These are phyloP conservation scores for Neosilurus mollespiculum DNA, from an alignment of 2,797 vertebrate species.

Conservation along the genomic window DNA sequence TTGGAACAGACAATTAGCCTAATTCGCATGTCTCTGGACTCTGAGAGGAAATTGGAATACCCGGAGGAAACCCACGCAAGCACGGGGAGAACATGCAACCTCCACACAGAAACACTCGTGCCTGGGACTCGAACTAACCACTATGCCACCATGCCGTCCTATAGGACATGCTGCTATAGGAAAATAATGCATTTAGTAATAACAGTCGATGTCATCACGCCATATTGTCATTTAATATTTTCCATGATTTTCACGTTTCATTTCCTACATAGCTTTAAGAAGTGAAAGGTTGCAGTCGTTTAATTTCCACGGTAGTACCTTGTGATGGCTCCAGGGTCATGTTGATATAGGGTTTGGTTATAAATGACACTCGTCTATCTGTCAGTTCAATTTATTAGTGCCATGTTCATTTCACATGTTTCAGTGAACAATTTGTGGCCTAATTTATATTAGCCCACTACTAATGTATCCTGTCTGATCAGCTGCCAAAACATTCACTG, in stretches of 20 bases:
- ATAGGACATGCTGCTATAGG: not conserved
- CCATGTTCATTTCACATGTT: not conserved
- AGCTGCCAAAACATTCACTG: not conserved
- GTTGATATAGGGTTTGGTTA: not conserved
- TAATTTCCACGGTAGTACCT: not conserved
- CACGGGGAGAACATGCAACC: too few relatives aligned
- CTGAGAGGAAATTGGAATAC: too few relatives aligned
- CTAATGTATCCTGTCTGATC: not conserved
- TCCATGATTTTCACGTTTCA: not conserved
- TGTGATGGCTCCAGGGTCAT: not conserved
- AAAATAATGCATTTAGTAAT: not conserved
- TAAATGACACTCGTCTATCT: not conserved
- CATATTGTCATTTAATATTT: not conserved
- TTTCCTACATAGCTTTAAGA: not conserved
- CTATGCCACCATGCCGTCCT: not conserved
- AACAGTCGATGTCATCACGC: not conserved
- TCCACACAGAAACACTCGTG: too few relatives aligned
- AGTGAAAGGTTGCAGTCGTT: not conserved
- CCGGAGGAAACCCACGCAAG: too few relatives aligned
- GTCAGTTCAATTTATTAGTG: not conserved
- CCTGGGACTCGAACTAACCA: too few relatives aligned
- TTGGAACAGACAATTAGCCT: too few relatives aligned
- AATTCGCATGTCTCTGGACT: too few relatives aligned
- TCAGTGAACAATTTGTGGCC: conserved; percentile 5
- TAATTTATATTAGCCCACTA: not conserved